Conservation (phyloP, 2,113 vertebrate species). For the Prunella himalayana region DNA sequence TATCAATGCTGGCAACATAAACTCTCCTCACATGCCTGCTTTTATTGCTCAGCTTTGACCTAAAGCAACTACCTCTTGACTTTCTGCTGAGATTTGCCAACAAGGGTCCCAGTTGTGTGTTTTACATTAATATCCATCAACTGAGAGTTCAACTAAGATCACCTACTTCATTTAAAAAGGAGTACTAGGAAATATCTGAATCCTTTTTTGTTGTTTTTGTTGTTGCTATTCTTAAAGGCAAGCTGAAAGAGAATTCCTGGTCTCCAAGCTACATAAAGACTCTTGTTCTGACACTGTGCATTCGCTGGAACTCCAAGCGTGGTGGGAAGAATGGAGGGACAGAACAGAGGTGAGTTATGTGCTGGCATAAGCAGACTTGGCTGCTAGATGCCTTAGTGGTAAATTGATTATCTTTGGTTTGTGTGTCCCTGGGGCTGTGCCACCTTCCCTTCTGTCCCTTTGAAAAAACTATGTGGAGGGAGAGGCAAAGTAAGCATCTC, state of each 20-base stretch:
- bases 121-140: neutral
- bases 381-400: neutral
- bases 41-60: conserved; percentile 7
- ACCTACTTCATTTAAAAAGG: neutral
- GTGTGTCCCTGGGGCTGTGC: neutral
- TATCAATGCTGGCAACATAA: neutral
- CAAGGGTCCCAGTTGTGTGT: neutral
- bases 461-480: neutral
- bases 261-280: neutral
- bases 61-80: neutral
- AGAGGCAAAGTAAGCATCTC: neutral
- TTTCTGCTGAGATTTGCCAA: conserved; percentile 1
- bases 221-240: neutral
- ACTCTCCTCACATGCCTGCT: neutral
- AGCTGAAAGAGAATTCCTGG: conserved; percentile 5
- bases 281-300: neutral
- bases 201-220: neutral
- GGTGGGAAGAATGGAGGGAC: neutral
- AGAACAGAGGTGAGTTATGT: neutral
- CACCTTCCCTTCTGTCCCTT: neutral
- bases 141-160: neutral
- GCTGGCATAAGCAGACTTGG: neutral
- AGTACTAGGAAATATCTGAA: neutral
- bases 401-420: neutral
- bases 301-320: neutral